Base-by-base conservation (phyloP, 2,888 invertebrate genomes). In the Drosophila rubida region DNA sequence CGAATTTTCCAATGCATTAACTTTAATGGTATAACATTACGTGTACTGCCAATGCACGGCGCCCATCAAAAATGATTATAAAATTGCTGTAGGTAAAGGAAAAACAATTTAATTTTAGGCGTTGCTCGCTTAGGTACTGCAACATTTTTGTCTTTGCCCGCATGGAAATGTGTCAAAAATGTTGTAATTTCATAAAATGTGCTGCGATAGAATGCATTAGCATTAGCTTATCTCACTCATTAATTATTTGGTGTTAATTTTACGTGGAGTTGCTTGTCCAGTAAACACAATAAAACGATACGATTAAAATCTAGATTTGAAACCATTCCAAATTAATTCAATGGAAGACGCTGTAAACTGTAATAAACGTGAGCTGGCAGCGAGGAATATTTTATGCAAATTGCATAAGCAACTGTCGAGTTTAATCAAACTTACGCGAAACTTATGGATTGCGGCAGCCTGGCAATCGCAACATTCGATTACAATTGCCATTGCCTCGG, bases 1-100 rank as follows among this genome's bases (percentile, higher is more conserved):
- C 72, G 68, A 87, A 84, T 85, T 87, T 88, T 87, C 68, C 74
- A 74, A 69, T 69, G 76, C 78, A 84, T 84, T 84, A 87, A 68
- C 54, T 73, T 81, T 85, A 80, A 77, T 85, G 72, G 46, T 60
- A 64, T 54, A 41, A 58, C 54, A 61, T 59, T 19, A 58, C 42
- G 42, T 13, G 27, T 22, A 19, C 13, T 27, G 51, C 39, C 63
- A 64, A 51, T 23, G 37, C 57, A 62, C 27, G 53, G 44, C 37
- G 23, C 42, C 32, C 59, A 13, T 51, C 49, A 8, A 27, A 49
- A 30, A 30, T 48, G 14, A 71, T 75, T 66, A 72, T 59, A 5
- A 63, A 48, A 44, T 39, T 32, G 58, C 4, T 22, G 39, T 35
- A 39, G 27, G 13, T 30, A 19, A 39, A 42, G 13, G 9, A 30